A percentile compares a stretch with the other conserved stretches of the same genome.
These are phyloP conservation scores for Drosophila limbata DNA, from an alignment of 2,888 invertebrate genomes.

Conservation along the genomic window DNA sequence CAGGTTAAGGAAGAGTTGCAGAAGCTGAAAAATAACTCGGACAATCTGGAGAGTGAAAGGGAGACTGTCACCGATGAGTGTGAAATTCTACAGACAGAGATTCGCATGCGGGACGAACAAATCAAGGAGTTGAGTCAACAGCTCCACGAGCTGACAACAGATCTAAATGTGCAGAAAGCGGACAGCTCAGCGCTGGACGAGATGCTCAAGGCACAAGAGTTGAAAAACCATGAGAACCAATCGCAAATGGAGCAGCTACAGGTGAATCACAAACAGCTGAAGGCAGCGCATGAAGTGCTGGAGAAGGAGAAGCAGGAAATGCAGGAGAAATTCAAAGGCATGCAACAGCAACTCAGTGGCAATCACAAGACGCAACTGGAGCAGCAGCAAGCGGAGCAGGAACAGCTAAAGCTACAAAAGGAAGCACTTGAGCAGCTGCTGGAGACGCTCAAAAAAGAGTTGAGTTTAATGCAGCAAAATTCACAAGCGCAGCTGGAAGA, in stretches of 20 bases:
- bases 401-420: constrained; percentile 17
- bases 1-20: constrained; percentile 55
- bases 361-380: constrained; percentile 17
- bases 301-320: constrained; percentile 12
- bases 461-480: not conserved
- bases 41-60: constrained; percentile 67
- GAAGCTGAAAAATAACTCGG: constrained; percentile 56
- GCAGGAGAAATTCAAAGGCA: constrained; percentile 17
- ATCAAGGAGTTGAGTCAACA: constrained; percentile 66
- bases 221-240: constrained; percentile 47
- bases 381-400: constrained; percentile 10
- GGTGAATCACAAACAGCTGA: constrained; percentile 69
- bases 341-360: constrained; percentile 13
- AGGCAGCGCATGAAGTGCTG: constrained; percentile 49
- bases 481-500: not conserved
- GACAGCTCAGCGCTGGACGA: constrained; percentile 80
- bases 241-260: constrained; percentile 61
- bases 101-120: constrained; percentile 70
- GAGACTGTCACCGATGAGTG: constrained; percentile 69
- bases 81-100: constrained; percentile 74
- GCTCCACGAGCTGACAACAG: constrained; percentile 67
- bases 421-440: not conserved
- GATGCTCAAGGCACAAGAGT: constrained; percentile 67
- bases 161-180: constrained; percentile 75
- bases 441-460: not conserved